phyloP scores from a whole-genome alignment of 2,888 invertebrate species.

The Gastracanthus pulcherrimus region DNA sequence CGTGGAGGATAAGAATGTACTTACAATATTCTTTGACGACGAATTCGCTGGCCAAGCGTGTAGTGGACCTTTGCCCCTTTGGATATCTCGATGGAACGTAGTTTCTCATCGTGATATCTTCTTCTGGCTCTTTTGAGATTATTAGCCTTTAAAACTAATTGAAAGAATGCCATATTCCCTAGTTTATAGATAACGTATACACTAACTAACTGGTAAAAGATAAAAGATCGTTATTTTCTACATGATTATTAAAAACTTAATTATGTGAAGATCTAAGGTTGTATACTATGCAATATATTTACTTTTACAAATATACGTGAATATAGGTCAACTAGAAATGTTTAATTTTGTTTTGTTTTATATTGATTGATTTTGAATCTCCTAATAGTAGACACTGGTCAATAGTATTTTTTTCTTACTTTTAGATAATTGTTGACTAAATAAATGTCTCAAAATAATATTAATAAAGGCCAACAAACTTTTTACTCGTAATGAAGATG shows the following conservation, averaged over 20 bases:
- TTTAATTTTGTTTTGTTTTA: neutral
- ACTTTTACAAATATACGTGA: neutral
- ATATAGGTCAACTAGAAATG: neutral
- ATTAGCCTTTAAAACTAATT: conserved; percentile 80
- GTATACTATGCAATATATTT: neutral
- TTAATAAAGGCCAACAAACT: neutral
- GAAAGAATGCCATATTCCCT: conserved; percentile 80
- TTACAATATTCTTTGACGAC: conserved; percentile 72
- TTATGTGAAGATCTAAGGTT: neutral
- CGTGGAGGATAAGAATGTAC: neutral
- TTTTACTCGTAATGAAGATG: neutral
- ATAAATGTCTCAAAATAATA: neutral
- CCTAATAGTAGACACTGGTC: no score
- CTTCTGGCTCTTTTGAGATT: conserved; percentile 78
- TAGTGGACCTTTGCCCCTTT: conserved; percentile 76
- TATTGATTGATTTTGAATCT: neutral
- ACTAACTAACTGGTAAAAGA: no score
- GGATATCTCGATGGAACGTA: conserved; percentile 78
- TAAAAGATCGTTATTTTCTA: neutral
- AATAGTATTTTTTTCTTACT: neutral
- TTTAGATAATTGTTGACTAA: neutral
- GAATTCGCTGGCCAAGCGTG: conserved; percentile 78
- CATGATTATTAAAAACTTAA: neutral
- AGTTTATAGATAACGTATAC: no score
- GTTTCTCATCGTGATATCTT: conserved; percentile 81